phyloP scores from a whole-genome alignment of 2,888 invertebrate genomes.

The Celastrina argiolus region DNA sequence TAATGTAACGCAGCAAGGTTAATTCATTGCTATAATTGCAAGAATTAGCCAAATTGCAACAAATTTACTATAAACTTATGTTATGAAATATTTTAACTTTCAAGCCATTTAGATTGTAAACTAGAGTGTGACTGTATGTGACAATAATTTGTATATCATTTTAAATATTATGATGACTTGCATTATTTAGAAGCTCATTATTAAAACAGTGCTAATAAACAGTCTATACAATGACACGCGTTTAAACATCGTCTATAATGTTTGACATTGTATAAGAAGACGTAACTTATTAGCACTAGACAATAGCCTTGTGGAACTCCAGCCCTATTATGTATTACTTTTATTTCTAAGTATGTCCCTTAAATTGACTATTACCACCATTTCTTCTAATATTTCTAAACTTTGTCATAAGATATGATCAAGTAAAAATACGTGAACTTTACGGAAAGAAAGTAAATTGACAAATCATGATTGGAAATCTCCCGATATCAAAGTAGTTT shows the following conservation, averaged over 20 bases:
- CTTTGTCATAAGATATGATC: no score
- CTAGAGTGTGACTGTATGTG: neutral
- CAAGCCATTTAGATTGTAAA: neutral
- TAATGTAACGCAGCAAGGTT: neutral
- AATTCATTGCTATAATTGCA: neutral
- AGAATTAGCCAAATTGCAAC: neutral
- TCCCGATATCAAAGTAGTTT: neutral
- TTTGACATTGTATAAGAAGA: neutral
- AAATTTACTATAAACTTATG: neutral
- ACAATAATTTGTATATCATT: neutral
- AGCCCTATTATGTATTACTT: neutral
- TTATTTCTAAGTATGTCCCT: neutral
- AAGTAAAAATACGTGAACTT: neutral
- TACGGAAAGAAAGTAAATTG: neutral
- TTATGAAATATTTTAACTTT: neutral
- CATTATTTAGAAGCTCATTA: neutral
- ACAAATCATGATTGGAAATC: neutral
- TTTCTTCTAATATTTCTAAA: neutral
- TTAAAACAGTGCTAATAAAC: neutral
- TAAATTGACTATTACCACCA: neutral
- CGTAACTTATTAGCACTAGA: neutral
- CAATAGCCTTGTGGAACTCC: neutral
- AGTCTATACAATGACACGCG: neutral
- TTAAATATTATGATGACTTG: neutral
- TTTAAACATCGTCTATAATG: neutral